Evolutionary conservation across 2,888 invertebrate genomes (phyloP).

Genomic region (Lymantria dispar): DNA sequence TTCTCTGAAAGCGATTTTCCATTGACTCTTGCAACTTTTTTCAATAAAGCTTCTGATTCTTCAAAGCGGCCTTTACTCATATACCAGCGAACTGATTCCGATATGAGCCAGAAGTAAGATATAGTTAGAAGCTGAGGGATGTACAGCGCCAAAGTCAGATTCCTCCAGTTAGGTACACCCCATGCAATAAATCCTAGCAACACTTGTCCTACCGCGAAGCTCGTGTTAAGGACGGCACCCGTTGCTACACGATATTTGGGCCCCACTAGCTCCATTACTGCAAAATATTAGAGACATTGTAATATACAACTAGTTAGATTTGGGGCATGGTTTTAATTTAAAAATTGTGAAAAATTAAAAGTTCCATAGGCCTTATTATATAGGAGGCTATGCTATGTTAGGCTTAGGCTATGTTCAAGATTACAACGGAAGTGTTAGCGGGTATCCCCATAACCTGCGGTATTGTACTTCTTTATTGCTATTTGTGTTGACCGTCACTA

Average conservation of each 20-base stretch:
- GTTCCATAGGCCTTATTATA: too few relatives aligned
- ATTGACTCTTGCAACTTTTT: conserved; percentile 84
- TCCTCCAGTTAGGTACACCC: conserved; percentile 86
- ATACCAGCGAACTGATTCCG: conserved; percentile 90
- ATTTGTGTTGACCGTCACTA: too few relatives aligned
- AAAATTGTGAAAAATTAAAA: too few relatives aligned
- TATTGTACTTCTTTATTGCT: too few relatives aligned
- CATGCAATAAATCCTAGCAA: conserved; percentile 86
- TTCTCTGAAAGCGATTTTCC: conserved; percentile 58
- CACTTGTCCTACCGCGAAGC: conserved; percentile 88
- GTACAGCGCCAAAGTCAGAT: conserved; percentile 85
- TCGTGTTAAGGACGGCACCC: conserved; percentile 86
- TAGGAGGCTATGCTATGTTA: too few relatives aligned
- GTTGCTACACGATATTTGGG: conserved; percentile 86
- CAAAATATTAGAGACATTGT: background rate
- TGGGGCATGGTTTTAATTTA: too few relatives aligned
- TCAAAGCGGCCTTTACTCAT: conserved; percentile 85
- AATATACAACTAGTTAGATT: too few relatives aligned
- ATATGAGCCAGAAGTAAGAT: conserved; percentile 85
- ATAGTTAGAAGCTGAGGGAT: conserved; percentile 86
- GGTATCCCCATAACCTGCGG: too few relatives aligned
- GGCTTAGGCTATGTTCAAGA: too few relatives aligned
- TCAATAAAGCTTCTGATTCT: conserved; percentile 84
- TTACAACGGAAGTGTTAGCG: too few relatives aligned
- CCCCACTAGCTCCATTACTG: conserved; percentile 89